phyloP scores from a whole-genome alignment of 23 tunicate species.

The Trididemnum clinides region DNA sequence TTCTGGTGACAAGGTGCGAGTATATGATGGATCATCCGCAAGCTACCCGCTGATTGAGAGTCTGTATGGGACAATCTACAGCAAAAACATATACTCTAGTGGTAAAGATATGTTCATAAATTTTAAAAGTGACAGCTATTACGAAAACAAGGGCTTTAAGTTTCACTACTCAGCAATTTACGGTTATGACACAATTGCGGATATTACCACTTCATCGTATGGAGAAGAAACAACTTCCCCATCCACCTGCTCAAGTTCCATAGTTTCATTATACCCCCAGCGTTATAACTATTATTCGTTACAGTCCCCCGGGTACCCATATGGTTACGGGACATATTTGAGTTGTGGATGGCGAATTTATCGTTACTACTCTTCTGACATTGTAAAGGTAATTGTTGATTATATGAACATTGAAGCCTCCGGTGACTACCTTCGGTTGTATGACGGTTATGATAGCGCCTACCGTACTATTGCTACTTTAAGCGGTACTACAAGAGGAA shows the following conservation, averaged over 20 bases:
- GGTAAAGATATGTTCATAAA: background rate
- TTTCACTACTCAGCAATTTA: background rate
- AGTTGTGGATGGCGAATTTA: background rate
- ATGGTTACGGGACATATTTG: background rate
- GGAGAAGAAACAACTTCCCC: background rate
- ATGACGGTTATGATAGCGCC: background rate
- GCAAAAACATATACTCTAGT: background rate
- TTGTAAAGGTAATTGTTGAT: background rate
- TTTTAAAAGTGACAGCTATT: background rate
- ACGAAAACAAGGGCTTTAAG: background rate
- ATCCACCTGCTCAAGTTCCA: background rate
- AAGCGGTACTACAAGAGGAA: background rate
- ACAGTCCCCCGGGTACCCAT: background rate
- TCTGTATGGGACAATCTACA: background rate
- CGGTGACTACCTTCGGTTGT: background rate
- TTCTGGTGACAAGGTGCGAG: background rate
- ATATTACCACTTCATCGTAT: background rate
- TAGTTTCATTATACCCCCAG: too few relatives aligned
- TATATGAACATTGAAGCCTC: background rate
- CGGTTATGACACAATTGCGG: background rate
- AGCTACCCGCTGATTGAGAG: background rate
- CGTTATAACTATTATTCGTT: too few relatives aligned
- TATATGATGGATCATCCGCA: background rate
- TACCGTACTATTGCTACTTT: background rate
- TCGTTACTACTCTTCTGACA: background rate